Base-by-base conservation (phyloP, 2,113 vertebrate genomes). In the Platysteira castanea region DNA sequence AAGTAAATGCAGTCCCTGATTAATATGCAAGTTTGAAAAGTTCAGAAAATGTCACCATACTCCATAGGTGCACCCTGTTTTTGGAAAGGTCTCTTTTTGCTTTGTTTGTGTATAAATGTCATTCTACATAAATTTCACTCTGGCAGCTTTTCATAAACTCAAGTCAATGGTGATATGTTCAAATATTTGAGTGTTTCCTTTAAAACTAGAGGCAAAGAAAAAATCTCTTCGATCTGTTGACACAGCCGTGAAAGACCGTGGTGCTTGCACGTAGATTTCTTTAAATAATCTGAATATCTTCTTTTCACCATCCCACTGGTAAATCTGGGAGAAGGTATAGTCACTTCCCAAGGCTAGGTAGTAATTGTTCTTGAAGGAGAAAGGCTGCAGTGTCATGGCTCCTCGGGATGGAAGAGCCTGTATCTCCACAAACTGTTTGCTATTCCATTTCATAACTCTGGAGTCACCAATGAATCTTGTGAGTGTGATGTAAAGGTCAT, bases 391-490 rank as follows among this genome's bases (percentile, higher is more conserved):
- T 1, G 99, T 99, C 99, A 99, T 99, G 76, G 99, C 99, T 6
- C 99, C 99, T 52, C 99, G 98, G 27, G 99, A 99, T 0, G 99
- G 99, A 35, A 99, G 97, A 8, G 99, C 99, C 95, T 99, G 99
- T 76, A 99, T 93, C 97, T 99, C 99, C 47, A 98, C 91, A 88
- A 99, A 99, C 96, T 99, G 99, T 93, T 99, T 99, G 89, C 98
- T 97, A 5, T 98, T 99, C 99, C 99, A 99, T 41, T 96, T 98
- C 92, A 99, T 98, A 57, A 99, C 98, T 96, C 99, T 98, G 39
- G 99, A 99, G 97, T 99, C 99, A 33, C 99, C 99, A 4, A 99
- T 99, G 95, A 99, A 99, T 27, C 99, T 98, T 0, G 99, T 99
- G 98, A 99, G 98, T 0, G 99, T 98, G 67, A 99, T 97, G 97